A percentile compares a stretch with the other conserved stretches of the same genome.
Conservation (phyloP, 2,888 invertebrate genomes). For the Cetonia aurata region DNA sequence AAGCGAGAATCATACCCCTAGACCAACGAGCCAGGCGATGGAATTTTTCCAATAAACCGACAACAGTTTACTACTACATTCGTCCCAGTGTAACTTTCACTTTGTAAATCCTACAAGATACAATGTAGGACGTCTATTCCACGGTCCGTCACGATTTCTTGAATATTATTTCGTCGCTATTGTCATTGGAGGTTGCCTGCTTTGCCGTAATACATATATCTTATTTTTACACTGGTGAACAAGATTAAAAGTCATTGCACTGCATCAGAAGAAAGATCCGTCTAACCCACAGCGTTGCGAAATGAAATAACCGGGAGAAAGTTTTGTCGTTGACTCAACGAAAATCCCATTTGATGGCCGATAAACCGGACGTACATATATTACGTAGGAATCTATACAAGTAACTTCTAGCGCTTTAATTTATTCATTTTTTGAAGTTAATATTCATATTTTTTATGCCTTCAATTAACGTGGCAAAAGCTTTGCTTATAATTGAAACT, state of each 20-base stretch:
- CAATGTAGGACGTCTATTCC: slow-evolving; percentile 7
- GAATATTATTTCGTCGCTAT: not conserved
- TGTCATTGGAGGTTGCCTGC: not conserved
- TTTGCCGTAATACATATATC: not conserved
- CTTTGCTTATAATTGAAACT: too few relatives aligned
- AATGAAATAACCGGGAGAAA: slow-evolving; percentile 26
- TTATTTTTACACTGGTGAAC: not conserved
- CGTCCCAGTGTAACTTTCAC: slow-evolving; percentile 11
- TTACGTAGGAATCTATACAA: not conserved
- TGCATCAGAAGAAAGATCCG: slow-evolving; percentile 18
- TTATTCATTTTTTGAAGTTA: not conserved
- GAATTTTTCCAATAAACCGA: not conserved
- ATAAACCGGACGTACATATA: slow-evolving; percentile 19
- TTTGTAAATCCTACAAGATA: slow-evolving; percentile 1
- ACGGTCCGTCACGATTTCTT: slow-evolving; percentile 19
- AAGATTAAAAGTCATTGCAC: slow-evolving; percentile 1
- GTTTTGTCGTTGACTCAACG: slow-evolving; percentile 20
- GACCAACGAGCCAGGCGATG: slow-evolving; percentile 72
- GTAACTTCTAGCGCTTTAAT: not conserved
- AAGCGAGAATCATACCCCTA: slow-evolving; percentile 79
- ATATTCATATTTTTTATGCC: too few relatives aligned
- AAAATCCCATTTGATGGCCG: slow-evolving; percentile 25
- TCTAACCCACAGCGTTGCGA: slow-evolving; percentile 7
- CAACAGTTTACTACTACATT: not conserved
- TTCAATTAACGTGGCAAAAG: too few relatives aligned